Percentiles rank a stretch among this genome's conserved stretches.
Evolutionary conservation across 2,888 invertebrate genomes (phyloP).

Genomic region (Trypoxylon attenuatum): DNA sequence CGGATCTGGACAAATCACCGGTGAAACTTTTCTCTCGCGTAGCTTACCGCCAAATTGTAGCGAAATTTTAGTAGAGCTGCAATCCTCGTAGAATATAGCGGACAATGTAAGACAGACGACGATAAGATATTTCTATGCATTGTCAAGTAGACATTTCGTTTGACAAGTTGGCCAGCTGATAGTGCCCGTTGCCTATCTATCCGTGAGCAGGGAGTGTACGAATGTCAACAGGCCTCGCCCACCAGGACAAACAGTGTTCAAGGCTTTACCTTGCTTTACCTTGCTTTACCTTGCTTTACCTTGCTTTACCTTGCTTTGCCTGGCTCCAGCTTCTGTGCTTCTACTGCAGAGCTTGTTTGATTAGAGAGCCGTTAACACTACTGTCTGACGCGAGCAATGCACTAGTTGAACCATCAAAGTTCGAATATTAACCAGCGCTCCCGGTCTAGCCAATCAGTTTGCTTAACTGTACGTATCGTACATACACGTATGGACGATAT

Average conservation of each 20-base stretch:
- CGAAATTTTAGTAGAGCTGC: neutral
- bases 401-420: slow-evolving; percentile 11
- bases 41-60: neutral
- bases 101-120: neutral
- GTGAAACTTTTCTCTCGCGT: neutral
- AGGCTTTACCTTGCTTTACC: slow-evolving; percentile 50
- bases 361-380: slow-evolving; percentile 48
- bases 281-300: slow-evolving; percentile 47
- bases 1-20: too few species aligned
- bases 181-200: slow-evolving; percentile 47
- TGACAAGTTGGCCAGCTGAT: slow-evolving; percentile 23
- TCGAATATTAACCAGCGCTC: too few species aligned
- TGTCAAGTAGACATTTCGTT: slow-evolving; percentile 31
- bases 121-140: slow-evolving; percentile 18
- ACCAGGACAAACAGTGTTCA: slow-evolving; percentile 46
- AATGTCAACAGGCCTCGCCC: slow-evolving; percentile 53
- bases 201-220: slow-evolving; percentile 51
- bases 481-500: too few species aligned
- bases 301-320: slow-evolving; percentile 47
- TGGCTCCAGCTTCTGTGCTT: slow-evolving; percentile 42
- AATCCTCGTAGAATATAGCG: neutral
- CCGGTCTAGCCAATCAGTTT: too few species aligned
- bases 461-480: too few species aligned
- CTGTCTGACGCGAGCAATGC: slow-evolving; percentile 20
- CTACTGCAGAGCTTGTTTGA: slow-evolving; percentile 45